A percentile compares a stretch with the other conserved stretches of the same genome.
These are phyloP conservation scores for Megalops atlanticus DNA, from an alignment of 2,113 vertebrate species.

Conservation along the genomic window DNA sequence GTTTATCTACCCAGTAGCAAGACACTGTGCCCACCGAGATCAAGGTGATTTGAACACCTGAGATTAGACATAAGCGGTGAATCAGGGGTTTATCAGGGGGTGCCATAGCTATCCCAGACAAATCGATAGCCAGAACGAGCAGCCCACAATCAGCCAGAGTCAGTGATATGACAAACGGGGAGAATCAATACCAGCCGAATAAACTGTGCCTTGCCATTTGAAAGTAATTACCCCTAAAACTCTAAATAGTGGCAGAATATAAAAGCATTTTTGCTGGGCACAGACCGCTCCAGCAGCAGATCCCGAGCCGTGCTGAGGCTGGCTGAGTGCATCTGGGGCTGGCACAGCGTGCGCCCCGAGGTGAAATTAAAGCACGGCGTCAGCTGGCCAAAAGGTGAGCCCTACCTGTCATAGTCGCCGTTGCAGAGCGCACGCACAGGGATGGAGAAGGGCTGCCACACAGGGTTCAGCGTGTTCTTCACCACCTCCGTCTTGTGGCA, in stretches of 20 bases:
- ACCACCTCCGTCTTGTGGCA: slow-evolving; percentile 32
- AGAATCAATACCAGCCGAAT: neutral
- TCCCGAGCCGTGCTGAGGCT: too few relatives aligned
- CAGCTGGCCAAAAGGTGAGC: neutral
- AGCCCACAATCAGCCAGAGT: neutral
- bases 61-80: neutral
- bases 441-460: slow-evolving; percentile 75
- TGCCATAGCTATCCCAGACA: neutral
- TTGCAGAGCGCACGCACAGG: slow-evolving; percentile 76
- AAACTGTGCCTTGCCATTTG: neutral
- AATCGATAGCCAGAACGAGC: neutral
- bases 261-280: too few relatives aligned
- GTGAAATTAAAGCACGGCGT: neutral
- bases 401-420: slow-evolving; percentile 74
- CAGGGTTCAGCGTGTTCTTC: slow-evolving; percentile 72
- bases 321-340: too few relatives aligned
- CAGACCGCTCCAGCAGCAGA: too few relatives aligned
- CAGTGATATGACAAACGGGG: neutral
- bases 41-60: neutral
- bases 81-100: neutral
- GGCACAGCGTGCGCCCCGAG: too few relatives aligned
- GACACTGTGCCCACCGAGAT: too few relatives aligned
- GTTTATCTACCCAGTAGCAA: too few relatives aligned
- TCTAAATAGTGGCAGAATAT: too few relatives aligned
- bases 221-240: neutral